Base-by-base conservation (phyloP, 1,140 invertebrate genomes). In the Globodera rostochiensis region DNA sequence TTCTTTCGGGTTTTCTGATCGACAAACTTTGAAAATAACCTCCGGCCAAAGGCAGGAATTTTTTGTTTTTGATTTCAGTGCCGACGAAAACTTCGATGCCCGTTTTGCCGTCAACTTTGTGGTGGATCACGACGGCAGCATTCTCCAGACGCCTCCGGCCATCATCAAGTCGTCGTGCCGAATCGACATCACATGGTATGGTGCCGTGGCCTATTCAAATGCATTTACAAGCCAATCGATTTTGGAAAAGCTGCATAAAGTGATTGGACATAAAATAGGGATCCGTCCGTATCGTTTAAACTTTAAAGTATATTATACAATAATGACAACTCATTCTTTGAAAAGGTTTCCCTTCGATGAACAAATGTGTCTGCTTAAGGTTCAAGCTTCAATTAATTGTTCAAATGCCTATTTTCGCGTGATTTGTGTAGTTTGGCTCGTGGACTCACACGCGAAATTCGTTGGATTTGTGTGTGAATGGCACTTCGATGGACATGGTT, bases 141-240 rank as follows among this genome's bases (percentile, higher is more conserved):
- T 96, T 91, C 92, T 95, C 80, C 98, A 97, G 92, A 94, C 98
- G 88, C 97, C 96, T 83, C 96, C 96, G 76, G 94, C 94, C 92
- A 98, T 98, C 91, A 97, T 98, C 92, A 98, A 98, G 92, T 97
- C 95, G 91, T 98, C 96, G 86, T 99, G 97, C 92, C 96, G 96
- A 92, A 98, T 99, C 90, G 96, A 99, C 92, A 98, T 99, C 91
- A 97, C 95, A 82, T 98, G 96, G 95, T 64, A 64, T 64, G 57
- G 57, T 64, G 3, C 36, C 36, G 36, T 36, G 36, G 2, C 36
- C 36, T 36, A 3, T 36, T 36, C 3, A 36, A 36, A 36, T 36
- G 36, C 36, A 36, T 3, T 36, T 36, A 36, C 2, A 36, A 36
- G 36, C 36, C 36, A 36, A 36, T 3, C 2, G 36, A 36, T 36